phyloP scores from a whole-genome alignment of 2,888 invertebrate genomes.

The Pterobdella sp. region DNA sequence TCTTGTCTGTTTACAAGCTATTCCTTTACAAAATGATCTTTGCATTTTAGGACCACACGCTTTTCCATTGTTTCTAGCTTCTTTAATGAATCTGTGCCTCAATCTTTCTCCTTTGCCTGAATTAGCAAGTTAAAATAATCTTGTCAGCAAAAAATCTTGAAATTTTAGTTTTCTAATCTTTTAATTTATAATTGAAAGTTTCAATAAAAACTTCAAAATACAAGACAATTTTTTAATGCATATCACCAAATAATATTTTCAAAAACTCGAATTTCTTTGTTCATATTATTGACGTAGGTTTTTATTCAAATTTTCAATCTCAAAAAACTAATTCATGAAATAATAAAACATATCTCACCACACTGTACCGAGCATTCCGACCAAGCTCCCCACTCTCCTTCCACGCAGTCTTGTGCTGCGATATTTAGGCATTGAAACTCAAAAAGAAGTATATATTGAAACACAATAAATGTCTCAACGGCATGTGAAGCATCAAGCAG shows the following conservation, averaged over 20 bases:
- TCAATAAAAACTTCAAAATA: no score
- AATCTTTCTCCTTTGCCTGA: not conserved
- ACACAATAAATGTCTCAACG: no score
- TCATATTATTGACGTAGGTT: not conserved
- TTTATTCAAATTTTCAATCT: not conserved
- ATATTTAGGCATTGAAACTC: no score
- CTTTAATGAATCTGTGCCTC: not conserved
- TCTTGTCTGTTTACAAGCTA: not conserved
- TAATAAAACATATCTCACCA: not conserved
- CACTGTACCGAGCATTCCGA: not conserved
- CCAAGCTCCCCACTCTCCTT: not conserved
- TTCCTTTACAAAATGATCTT: not conserved
- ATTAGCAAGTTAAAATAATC: no score
- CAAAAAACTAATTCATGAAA: not conserved
- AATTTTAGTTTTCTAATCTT: no score
- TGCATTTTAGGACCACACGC: not conserved
- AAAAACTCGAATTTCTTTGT: no score
- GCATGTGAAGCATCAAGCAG: no score
- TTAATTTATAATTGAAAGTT: no score
- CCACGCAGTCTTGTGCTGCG: conserved; percentile 7
- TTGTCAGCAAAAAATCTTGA: no score
- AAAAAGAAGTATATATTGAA: no score
- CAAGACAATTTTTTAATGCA: no score
- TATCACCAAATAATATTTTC: no score
- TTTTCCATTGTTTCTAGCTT: not conserved